Percentiles rank a stretch among this genome's conserved stretches.
phyloP scores from a whole-genome alignment of 2,888 invertebrate species.

The Eulithis testata region DNA sequence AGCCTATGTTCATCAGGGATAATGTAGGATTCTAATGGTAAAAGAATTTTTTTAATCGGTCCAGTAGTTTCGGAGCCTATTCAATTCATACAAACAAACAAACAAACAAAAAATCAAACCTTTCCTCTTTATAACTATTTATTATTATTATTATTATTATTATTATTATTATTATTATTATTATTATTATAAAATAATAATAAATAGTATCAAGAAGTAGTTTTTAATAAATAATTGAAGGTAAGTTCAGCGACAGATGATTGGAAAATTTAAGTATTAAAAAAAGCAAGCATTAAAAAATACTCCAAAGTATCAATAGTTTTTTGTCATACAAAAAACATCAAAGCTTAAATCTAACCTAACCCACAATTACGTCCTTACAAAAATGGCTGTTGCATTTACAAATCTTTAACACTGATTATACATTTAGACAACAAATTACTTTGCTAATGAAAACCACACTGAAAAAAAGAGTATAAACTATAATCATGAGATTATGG shows the following conservation, averaged over 20 bases:
- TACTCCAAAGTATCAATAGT: constrained; percentile 13
- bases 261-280: background rate
- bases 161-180: too few relatives aligned
- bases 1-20: too few relatives aligned
- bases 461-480: constrained; percentile 78
- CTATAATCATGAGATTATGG: constrained; percentile 78
- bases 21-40: too few relatives aligned
- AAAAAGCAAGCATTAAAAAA: constrained; percentile 23
- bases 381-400: constrained; percentile 61
- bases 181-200: too few relatives aligned
- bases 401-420: constrained; percentile 64
- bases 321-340: constrained; percentile 36
- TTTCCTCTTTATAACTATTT: too few relatives aligned
- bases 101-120: too few relatives aligned
- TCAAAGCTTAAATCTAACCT: constrained; percentile 35
- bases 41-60: too few relatives aligned
- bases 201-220: too few relatives aligned
- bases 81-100: too few relatives aligned
- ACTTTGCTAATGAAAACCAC: constrained; percentile 73
- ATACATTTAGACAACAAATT: constrained; percentile 64
- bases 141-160: too few relatives aligned
- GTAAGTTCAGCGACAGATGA: background rate
- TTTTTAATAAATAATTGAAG: too few relatives aligned
- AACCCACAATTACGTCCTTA: constrained; percentile 75
- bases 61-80: too few relatives aligned